phyloP scores from a whole-genome alignment of 2,797 vertebrate species.

The Vultur gryphus region DNA sequence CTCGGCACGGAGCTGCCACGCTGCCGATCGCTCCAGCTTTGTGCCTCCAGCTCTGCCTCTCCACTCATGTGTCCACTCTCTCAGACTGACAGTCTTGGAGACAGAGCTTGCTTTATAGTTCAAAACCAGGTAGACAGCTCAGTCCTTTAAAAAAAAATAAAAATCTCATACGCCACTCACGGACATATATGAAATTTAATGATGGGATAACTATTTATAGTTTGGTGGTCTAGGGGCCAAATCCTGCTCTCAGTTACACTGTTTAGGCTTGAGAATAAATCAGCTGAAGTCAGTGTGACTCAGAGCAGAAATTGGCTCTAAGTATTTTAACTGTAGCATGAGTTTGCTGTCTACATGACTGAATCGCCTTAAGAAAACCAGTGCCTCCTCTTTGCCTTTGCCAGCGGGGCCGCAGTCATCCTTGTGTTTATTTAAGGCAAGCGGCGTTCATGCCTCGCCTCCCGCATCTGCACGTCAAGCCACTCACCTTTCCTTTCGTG shows the following conservation, averaged over 20 bases:
- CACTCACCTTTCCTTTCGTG: not conserved
- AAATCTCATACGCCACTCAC: rapidly evolving
- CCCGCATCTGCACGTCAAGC: not conserved
- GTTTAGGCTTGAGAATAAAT: not conserved
- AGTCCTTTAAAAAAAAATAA: not conserved
- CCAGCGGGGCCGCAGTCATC: not conserved
- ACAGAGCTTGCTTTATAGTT: not conserved
- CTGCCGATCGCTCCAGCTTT: not conserved
- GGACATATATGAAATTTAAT: rapidly evolving
- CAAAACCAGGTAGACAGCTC: not conserved
- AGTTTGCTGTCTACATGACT: slow-evolving; percentile 46
- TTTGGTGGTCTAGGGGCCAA: not conserved
- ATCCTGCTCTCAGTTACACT: not conserved
- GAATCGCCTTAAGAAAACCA: slow-evolving; percentile 10
- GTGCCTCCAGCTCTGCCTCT: slow-evolving; percentile 1
- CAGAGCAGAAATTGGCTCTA: slow-evolving; percentile 12
- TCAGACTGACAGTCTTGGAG: not conserved
- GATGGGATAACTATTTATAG: not conserved
- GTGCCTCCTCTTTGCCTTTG: slow-evolving; percentile 51
- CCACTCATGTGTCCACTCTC: not conserved
- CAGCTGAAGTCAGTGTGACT: not conserved
- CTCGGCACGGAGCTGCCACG: rapidly evolving
- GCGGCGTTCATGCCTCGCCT: not conserved
- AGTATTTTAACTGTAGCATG: slow-evolving; percentile 1
- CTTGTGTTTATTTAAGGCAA: not conserved